Evolutionary conservation across 2,888 invertebrate species (phyloP), one percentile per base, ranked within the genome.

Genomic region (Eueremaeus valkanovi): DNA sequence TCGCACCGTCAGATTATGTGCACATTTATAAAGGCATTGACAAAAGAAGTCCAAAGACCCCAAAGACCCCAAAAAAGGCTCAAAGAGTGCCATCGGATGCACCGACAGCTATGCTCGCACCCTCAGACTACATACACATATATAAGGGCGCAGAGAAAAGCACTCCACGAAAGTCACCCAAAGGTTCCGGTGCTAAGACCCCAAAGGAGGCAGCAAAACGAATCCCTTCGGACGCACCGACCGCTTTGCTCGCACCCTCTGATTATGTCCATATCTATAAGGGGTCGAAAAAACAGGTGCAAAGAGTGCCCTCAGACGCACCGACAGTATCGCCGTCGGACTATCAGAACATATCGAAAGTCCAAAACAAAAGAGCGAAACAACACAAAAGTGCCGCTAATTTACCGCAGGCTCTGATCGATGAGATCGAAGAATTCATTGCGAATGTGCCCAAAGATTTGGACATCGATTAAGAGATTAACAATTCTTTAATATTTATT

Each of bases 1-100:
- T 66, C n/a, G 66, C 66, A 11, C 66, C 66, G 8, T 66, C 66
- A 40, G 66, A 66, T 36, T 66, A 66, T 66, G 66, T 36, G n/a
- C 66, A 66, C 40, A 66, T 66, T 11, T 66, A 66, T 29, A 66
- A 66, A 36, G 66, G 66, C 9, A n/a, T n/a, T 31, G 21, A n/a
- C 1, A 9, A 3, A 16, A 36, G n/a, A 36, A 29, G 29, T 6
- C n/a, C n/a, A n/a, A 9, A 9, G 18, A n/a, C 16, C 29, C 3
- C 11, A 16, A 31, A 13, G 1, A 16, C 13, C 1, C 6, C 16
- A 21, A 31, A 27, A 27, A 29, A 21, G 1, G 36, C 21, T 21
- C 33, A 66, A n/a, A 18, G 40, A 2, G 36, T 66, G 21, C 66
- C 66, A 36, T 66, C 66, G 1, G 66, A 66, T 21, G 66, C 66